phyloP scores from a whole-genome alignment of 2,113 vertebrate species.

The Dasypus novemcinctus region DNA sequence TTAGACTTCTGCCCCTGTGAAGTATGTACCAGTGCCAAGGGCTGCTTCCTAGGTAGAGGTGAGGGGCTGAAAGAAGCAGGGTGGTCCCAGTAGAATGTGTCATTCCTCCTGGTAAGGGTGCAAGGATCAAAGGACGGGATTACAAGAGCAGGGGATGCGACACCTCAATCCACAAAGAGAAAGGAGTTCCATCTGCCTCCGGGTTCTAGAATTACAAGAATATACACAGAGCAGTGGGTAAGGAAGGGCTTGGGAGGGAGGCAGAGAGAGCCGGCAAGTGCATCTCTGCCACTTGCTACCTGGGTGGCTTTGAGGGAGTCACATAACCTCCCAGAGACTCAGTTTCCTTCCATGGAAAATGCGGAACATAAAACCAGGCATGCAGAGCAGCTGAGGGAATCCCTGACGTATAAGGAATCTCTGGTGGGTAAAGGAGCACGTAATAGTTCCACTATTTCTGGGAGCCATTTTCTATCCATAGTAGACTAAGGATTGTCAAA shows the following conservation, averaged over 20 bases:
- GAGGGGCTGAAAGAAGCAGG: not conserved
- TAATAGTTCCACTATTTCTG: not conserved
- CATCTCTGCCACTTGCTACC: not conserved
- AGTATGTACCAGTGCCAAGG: not conserved
- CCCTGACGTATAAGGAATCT: accelerated
- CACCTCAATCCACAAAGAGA: not conserved
- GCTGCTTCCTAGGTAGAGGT: too few species aligned
- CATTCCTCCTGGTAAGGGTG: not conserved
- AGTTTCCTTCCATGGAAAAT: not conserved
- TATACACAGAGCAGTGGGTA: too few species aligned
- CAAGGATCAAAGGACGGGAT: not conserved
- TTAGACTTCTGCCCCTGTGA: not conserved
- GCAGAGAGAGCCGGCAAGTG: not conserved
- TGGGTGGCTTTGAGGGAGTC: not conserved
- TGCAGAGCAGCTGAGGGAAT: not conserved
- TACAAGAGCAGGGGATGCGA: too few species aligned
- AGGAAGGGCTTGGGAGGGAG: not conserved
- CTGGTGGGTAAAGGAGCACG: accelerated
- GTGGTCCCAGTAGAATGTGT: not conserved
- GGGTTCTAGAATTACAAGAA: not conserved
- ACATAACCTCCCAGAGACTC: not conserved
- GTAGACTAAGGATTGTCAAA: not conserved
- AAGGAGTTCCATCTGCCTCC: not conserved
- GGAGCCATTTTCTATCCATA: not conserved
- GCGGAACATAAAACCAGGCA: too few species aligned